Base-by-base conservation (phyloP, 2,113 vertebrate species). In the Budorcas taxicolor region DNA sequence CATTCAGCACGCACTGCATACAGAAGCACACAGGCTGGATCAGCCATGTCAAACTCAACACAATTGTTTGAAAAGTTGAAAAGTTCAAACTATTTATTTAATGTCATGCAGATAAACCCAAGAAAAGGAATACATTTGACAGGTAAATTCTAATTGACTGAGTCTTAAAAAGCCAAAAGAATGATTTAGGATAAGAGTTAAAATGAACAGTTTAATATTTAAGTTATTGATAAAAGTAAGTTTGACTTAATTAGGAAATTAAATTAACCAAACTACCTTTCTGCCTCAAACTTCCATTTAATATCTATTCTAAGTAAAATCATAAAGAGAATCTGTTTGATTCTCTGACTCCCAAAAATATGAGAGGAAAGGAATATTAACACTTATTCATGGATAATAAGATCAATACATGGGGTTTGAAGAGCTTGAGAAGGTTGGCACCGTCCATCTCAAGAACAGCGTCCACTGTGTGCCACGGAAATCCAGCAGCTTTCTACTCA, bases 71-170 rank as follows among this genome's bases (percentile, higher is more conserved):
- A 94, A 94, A 97, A 97, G 96, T 98, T 97, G 97, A 98, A 97
- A 97, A 97, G 97, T 97, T 98, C 98, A 97, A 95, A 96, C 89
- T 97, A 97, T 98, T 97, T 98, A 98, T 97, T 98, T 96, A 97
- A 97, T 96, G 96, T 97, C 96, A 97, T 96, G 60, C 52, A 97
- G 62, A 97, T 76, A 97, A 93, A 97, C 91, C 64, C 62, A 95
- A 91, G 86, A 94, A 92, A 96, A 92, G 82, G 92, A 97, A 94
- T 74, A 96, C 17, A 91, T 60, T 62, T 95, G 95, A 98, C 96
- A 97, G 94, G 95, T 93, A 95, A 97, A 95, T 91, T 97, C 92
- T 90, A 91, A 84, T 36, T 96, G 97, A 97, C 0, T 93, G 33
- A 93, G n/a, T 96, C 78, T 95, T 90, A 89, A 23, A 97, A 97